Conservation (phyloP, 2,797 vertebrate genomes). For the Chaenodraco wilsoni region DNA sequence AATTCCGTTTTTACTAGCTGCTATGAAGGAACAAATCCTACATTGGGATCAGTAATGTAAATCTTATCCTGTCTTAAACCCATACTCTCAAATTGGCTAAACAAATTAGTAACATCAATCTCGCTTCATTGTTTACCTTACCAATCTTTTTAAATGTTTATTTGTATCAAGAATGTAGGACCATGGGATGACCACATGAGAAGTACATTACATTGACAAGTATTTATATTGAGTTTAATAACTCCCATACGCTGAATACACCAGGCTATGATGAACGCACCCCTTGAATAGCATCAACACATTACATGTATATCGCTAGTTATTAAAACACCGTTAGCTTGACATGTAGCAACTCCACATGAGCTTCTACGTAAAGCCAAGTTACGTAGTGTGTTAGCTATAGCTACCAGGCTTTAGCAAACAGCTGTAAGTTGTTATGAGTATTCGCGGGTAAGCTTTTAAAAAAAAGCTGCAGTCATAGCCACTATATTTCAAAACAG, state of each 20-base stretch:
- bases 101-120: no score
- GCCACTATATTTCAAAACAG: neutral
- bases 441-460: slow-evolving; percentile 42
- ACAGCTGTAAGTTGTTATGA: neutral
- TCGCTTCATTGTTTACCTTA: no score
- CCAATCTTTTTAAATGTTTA: no score
- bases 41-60: no score
- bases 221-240: neutral
- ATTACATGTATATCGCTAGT: neutral
- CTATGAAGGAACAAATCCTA: no score
- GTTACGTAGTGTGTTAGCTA: neutral
- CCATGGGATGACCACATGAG: no score
- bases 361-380: neutral
- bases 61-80: no score
- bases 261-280: neutral
- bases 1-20: no score
- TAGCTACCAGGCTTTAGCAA: neutral
- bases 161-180: no score
- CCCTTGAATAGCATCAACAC: neutral
- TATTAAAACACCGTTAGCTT: neutral
- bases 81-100: no score
- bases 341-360: neutral
- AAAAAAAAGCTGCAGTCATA: slow-evolving; percentile 22
- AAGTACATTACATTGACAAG: neutral
- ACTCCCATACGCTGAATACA: no score